phyloP scores from a whole-genome alignment of 2,797 vertebrate genomes.

The Sciaenops ocellatus region DNA sequence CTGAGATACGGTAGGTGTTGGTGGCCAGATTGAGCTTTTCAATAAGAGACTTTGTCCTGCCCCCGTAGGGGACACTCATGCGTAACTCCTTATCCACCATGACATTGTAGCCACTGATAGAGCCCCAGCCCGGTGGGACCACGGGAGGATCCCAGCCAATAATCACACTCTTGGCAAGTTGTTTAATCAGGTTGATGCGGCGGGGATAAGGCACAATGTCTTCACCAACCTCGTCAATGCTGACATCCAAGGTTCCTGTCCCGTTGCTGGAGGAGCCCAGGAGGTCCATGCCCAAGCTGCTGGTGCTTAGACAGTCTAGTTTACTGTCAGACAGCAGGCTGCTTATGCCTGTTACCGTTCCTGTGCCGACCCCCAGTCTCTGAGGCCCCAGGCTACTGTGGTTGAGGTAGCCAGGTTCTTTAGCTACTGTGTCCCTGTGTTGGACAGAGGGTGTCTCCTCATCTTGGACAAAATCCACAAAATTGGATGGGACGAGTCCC shows the following conservation, averaged over 20 bases:
- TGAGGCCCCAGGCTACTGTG: constrained; percentile 85
- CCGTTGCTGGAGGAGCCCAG: constrained; percentile 87
- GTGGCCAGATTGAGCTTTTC: constrained; percentile 94
- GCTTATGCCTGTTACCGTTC: constrained; percentile 73
- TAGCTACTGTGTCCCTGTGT: constrained; percentile 83
- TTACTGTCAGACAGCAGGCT: constrained; percentile 82
- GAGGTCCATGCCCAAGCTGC: constrained; percentile 82
- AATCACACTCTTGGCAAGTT: constrained; percentile 98
- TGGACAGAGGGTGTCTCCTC: constrained; percentile 85
- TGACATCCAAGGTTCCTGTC: constrained; percentile 90
- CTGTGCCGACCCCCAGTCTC: constrained; percentile 75
- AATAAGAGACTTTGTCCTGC: constrained; percentile 94
- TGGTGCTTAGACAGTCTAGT: constrained; percentile 78
- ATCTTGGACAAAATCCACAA: constrained; percentile 96
- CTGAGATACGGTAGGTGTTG: constrained; percentile 92
- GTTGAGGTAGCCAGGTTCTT: constrained; percentile 92
- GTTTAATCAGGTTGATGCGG: constrained; percentile 98
- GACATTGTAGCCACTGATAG: constrained; percentile 94
- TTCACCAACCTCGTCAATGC: constrained; percentile 95
- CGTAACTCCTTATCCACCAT: constrained; percentile 94
- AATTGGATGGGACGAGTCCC: constrained; percentile 98
- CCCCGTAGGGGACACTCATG: constrained; percentile 90
- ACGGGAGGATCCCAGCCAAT: constrained; percentile 97
- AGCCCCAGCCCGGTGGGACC: constrained; percentile 93
- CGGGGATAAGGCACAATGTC: constrained; percentile 99